phyloP scores from a whole-genome alignment of 2,888 invertebrate species.

The Hedya salicella region DNA sequence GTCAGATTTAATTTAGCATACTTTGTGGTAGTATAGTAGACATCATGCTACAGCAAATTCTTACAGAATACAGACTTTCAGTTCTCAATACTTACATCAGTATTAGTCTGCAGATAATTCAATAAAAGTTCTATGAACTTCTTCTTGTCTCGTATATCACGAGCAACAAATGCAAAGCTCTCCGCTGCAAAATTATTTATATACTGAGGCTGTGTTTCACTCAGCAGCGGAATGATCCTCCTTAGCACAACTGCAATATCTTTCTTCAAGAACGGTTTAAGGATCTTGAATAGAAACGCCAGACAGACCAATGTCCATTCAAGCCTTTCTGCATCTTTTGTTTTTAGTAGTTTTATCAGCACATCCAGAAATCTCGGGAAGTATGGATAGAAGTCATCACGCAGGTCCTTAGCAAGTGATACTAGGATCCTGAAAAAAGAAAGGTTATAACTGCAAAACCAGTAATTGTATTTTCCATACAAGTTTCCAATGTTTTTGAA shows the following conservation, averaged over 20 bases:
- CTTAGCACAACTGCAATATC: slow-evolving; percentile 90
- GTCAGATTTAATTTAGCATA: too few species aligned
- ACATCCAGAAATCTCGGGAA: slow-evolving; percentile 91
- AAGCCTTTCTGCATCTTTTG: slow-evolving; percentile 92
- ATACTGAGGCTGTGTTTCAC: slow-evolving; percentile 91
- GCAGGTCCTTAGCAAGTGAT: slow-evolving; percentile 94
- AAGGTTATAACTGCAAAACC: background rate
- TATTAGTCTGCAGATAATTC: slow-evolving; percentile 86
- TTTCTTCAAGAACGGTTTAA: slow-evolving; percentile 93
- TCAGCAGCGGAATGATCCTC: slow-evolving; percentile 90
- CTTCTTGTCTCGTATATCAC: slow-evolving; percentile 93
- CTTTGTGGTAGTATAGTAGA: too few species aligned
- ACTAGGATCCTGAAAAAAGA: slow-evolving; percentile 88
- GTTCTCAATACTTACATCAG: slow-evolving; percentile 90
- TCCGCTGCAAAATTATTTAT: slow-evolving; percentile 97
- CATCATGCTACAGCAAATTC: too few species aligned
- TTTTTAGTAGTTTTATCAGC: slow-evolving; percentile 88
- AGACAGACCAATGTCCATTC: slow-evolving; percentile 94
- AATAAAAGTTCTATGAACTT: slow-evolving; percentile 89
- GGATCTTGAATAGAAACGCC: slow-evolving; percentile 95
- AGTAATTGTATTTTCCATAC: too few species aligned
- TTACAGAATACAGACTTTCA: too few species aligned
- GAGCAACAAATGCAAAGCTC: slow-evolving; percentile 97
- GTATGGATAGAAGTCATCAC: slow-evolving; percentile 94
- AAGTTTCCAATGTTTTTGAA: too few species aligned